Percentiles rank a stretch among this genome's conserved stretches.
Conservation (phyloP, 1,140 invertebrate genomes). For the Phortica variegata region DNA sequence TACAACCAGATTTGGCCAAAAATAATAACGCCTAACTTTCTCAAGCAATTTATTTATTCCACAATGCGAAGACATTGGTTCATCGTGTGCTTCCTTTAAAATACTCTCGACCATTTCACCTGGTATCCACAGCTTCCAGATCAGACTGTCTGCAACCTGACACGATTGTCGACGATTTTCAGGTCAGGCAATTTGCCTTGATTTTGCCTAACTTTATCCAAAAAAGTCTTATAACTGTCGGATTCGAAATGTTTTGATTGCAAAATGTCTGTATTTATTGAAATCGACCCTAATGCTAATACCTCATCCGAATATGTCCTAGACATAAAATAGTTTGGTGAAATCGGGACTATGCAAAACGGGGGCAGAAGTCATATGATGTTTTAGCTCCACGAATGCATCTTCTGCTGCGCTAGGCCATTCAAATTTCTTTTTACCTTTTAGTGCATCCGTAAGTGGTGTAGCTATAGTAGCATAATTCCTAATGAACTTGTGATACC, state of each 20-base stretch:
- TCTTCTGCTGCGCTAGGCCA: conserved; percentile 22
- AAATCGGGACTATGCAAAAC: conserved; percentile 13
- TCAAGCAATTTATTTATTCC: too few relatives aligned
- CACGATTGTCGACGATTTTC: neutral
- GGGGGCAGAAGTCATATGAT: conserved; percentile 7
- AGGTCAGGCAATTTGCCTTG: conserved; percentile 1
- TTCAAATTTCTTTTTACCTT: conserved; percentile 3
- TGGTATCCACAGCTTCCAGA: conserved; percentile 12
- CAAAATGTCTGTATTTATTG: neutral
- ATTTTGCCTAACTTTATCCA: neutral
- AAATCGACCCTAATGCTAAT: neutral
- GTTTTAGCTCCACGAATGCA: conserved; percentile 39
- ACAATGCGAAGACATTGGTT: neutral
- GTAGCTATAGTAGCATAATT: conserved; percentile 22
- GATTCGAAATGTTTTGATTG: neutral
- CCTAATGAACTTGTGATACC: conserved; percentile 54
- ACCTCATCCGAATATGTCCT: neutral
- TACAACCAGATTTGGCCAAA: neutral
- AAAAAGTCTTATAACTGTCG: neutral
- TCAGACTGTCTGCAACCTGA: neutral
- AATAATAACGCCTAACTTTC: neutral
- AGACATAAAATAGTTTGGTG: conserved; percentile 7
- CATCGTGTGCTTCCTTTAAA: neutral
- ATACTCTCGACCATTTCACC: neutral
- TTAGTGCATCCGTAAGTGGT: neutral